These are phyloP conservation scores for Hypselothyrea guttata DNA, from an alignment of 2,888 invertebrate species.

Conservation along the genomic window DNA sequence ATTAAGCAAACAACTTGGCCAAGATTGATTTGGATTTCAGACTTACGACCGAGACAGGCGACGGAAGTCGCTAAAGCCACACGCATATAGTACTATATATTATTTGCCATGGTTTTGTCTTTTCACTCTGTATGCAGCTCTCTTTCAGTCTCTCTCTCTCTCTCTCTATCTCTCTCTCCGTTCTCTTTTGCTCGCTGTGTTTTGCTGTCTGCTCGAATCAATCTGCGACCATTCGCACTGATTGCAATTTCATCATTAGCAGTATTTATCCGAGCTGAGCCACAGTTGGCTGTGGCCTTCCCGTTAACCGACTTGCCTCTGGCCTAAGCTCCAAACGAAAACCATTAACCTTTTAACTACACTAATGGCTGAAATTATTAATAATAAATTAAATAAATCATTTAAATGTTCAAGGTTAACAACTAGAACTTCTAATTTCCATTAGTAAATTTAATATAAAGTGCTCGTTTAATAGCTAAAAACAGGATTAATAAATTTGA, in stretches of 20 bases:
- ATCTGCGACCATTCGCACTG: conserved; percentile 33
- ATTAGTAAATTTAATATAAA: too few relatives aligned
- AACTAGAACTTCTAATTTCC: too few relatives aligned
- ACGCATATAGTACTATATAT: conserved; percentile 19
- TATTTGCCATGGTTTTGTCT: conserved; percentile 45
- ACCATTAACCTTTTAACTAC: too few relatives aligned
- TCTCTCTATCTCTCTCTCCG: conserved; percentile 2
- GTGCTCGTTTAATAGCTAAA: too few relatives aligned
- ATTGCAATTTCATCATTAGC: conserved; percentile 39
- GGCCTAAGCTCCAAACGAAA: too few relatives aligned
- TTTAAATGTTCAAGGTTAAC: too few relatives aligned
- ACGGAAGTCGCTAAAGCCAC: conserved; percentile 28
- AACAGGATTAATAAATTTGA: too few relatives aligned
- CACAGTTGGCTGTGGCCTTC: conserved; percentile 17
- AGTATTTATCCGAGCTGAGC: conserved; percentile 16
- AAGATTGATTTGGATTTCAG: conserved; percentile 67
- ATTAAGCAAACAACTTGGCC: conserved; percentile 71
- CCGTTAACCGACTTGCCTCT: background rate
- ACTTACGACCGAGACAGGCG: conserved; percentile 11
- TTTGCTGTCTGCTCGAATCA: conserved; percentile 24
- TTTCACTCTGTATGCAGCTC: background rate
- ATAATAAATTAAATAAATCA: too few relatives aligned
- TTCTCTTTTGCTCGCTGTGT: background rate
- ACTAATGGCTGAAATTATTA: too few relatives aligned
- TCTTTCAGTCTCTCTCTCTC: background rate